Evolutionary conservation across 2,888 invertebrate genomes (phyloP), one percentile per base, ranked within the genome.

Genomic region (Orthosia incerta): DNA sequence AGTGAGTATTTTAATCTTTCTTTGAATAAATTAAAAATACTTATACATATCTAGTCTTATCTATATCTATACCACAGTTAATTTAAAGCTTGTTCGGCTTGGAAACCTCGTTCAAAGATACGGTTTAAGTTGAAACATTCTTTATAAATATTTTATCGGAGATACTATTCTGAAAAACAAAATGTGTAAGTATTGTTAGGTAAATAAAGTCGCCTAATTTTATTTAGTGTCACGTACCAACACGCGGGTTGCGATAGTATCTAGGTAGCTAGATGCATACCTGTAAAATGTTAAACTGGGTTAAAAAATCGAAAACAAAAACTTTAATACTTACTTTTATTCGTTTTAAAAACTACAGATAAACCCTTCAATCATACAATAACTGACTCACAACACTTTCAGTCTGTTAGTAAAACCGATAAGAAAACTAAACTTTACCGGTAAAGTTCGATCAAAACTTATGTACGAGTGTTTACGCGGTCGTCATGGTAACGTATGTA

Each of bases 401-500:
- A 75, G 71, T 71, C 69, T 79, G 57, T 23, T 56, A 55, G 7
- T 46, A 60, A 23, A 67, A 74, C 48, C 5, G 57, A 20, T 63
- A 78, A 55, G 57, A 16, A 12, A 79, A 66, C 63, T 51, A 74
- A 84, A 73, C 72, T 80, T 76, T 62, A 75, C 70, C 75, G 80
- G 57, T 76, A 77, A 77, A 80, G 74, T 82, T 64, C 72, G 71
- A 71, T 71, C 74, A 74, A 80, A 83, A 63, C 61, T 75, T 74
- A 74, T 61, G 45, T 66, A 78, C 75, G 70, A 63, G 50, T 93
- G 93, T 94, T 93, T 94, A 94, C 94, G 91, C 94, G 92, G 96
- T 95, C 89, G 95, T 94, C 96, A 96, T 96, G 92, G 93, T 91
- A 95, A 96, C 95, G 90, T 88, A 88, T 86, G 87, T 81, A 82